Evolutionary conservation across 2,888 invertebrate genomes (phyloP).

Genomic region (Elegia similella): DNA sequence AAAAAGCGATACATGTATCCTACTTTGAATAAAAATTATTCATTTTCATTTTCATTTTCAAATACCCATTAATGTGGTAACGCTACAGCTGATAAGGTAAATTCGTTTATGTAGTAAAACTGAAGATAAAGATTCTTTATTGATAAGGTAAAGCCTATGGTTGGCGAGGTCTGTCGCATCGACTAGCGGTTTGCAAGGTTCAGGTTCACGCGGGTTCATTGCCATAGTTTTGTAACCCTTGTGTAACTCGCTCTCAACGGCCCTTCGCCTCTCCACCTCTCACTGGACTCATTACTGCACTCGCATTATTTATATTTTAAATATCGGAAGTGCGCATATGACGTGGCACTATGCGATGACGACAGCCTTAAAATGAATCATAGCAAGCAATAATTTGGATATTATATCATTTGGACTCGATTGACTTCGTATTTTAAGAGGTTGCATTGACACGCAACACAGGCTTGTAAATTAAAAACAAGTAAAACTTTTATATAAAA

Average conservation of each 20-base stretch:
- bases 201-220: constrained; percentile 80
- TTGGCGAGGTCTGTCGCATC: constrained; percentile 56
- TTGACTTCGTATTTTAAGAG: not conserved
- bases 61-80: no score
- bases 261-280: constrained; percentile 68
- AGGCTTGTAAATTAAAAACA: not conserved
- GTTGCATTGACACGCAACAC: not conserved
- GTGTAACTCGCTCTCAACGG: constrained; percentile 76
- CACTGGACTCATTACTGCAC: constrained; percentile 67
- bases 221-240: constrained; percentile 83
- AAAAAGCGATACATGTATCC: no score
- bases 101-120: no score
- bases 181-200: constrained; percentile 79
- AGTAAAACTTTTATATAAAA: not conserved
- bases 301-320: constrained; percentile 43
- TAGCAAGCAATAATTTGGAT: not conserved
- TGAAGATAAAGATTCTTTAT: not conserved
- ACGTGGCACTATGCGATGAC: constrained; percentile 3
- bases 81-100: no score
- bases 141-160: constrained; percentile 28
- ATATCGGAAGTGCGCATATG: constrained; percentile 11
- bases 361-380: not conserved
- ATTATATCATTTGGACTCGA: not conserved
- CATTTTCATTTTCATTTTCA: no score
- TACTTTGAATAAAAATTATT: no score